Percentiles rank a stretch among this genome's conserved stretches.
phyloP scores from a whole-genome alignment of 64 coral and sea anemone species.

The Exaiptasia diaphana region DNA sequence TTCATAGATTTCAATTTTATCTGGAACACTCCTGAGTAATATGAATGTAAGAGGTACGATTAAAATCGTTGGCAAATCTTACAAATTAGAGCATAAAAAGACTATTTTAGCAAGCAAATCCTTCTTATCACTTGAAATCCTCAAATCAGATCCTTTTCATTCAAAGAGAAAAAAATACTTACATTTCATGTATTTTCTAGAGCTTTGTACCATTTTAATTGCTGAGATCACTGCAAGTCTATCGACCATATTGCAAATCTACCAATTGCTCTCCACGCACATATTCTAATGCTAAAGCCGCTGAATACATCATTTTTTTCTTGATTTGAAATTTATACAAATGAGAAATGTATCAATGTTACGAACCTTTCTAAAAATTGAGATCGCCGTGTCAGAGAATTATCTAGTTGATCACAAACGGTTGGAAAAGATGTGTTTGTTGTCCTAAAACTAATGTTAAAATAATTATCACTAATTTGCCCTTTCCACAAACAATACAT shows the following conservation, averaged over 20 bases:
- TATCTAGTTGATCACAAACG: too few relatives aligned
- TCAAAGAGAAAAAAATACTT: neutral
- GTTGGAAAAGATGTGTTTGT: too few relatives aligned
- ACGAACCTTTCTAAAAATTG: neutral
- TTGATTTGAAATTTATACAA: neutral
- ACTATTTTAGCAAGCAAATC: neutral
- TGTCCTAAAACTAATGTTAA: too few relatives aligned
- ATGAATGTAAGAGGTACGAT: neutral
- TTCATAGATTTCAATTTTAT: neutral
- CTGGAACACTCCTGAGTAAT: neutral
- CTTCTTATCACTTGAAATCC: neutral
- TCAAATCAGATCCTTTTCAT: neutral
- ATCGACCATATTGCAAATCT: neutral
- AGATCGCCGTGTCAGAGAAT: neutral
- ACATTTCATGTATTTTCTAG: neutral
- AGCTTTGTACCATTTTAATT: neutral
- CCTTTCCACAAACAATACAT: neutral
- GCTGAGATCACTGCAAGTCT: neutral
- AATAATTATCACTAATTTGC: too few relatives aligned
- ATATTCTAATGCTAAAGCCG: neutral
- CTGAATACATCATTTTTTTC: neutral
- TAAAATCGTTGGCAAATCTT: neutral
- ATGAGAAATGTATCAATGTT: neutral
- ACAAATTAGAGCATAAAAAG: neutral
- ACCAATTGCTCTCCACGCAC: neutral